Percentiles rank a stretch among this genome's conserved stretches.
These are phyloP conservation scores for Chloropsis cyanopogon DNA, from an alignment of 2,113 vertebrate genomes.

Conservation along the genomic window DNA sequence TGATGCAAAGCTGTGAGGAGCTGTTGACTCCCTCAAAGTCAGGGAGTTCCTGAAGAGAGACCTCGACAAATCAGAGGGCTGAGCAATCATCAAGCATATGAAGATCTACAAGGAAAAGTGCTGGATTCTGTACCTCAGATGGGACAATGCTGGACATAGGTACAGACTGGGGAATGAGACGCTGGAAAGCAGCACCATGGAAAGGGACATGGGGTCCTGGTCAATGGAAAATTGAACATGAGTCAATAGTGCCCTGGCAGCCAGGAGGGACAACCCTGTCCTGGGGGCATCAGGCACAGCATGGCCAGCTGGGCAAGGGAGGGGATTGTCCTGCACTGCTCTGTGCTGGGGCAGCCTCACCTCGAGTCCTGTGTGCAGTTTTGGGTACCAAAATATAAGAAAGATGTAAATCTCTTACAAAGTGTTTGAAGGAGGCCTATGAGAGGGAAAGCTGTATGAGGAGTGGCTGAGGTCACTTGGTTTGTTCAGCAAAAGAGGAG, in stretches of 20 bases:
- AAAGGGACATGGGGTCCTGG: neutral
- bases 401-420: neutral
- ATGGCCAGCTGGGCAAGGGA: fast-evolving
- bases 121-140: neutral
- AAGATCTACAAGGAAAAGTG: neutral
- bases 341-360: neutral
- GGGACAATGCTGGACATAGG: fast-evolving
- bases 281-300: neutral
- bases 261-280: fast-evolving
- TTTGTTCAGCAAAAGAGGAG: neutral
- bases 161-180: neutral
- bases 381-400: neutral
- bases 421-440: neutral
- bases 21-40: neutral
- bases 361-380: neutral
- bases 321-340: neutral
- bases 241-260: neutral
- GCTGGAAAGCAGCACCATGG: neutral
- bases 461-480: neutral
- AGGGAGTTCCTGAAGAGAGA: neutral
- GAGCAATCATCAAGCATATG: fast-evolving
- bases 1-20: neutral
- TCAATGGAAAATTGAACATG: fast-evolving
- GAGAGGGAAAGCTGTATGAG: neutral
- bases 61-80: neutral